Base-by-base conservation (phyloP, 30 jellyfish, hydroid and myxozoan species). In the Aurelia sp. region DNA sequence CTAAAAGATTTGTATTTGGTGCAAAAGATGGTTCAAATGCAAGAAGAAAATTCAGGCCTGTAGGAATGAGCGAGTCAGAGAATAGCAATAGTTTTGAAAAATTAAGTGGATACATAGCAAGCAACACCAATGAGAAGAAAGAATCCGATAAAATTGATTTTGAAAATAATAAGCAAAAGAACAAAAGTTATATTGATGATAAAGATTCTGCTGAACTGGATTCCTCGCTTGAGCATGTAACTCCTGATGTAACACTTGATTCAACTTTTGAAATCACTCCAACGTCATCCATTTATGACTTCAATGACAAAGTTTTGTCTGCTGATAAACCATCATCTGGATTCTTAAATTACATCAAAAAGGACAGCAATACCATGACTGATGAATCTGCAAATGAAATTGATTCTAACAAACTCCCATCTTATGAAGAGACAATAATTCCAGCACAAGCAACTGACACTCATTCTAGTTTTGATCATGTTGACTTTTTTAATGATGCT, bases 171-270 rank as follows among this genome's bases (percentile, higher is more conserved):
- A 11, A 18, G 0, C 27, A 59, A 59, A 59, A 13, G 1, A 59
- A 59, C 4, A 11, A 59, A 18, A 22, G 5, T 59, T 0, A n/a
- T 59, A 22, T 59, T 13, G 33, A 59, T 22, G 69, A 59, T 0
- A 13, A n/a, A 18, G 27, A 4, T 2, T 59, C 69, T 59, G 17
- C 58, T 15, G 86, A 69, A 7, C 19, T 78, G 8, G 92, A 82
- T 21, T 82, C 92, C n/a, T 68, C 92, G 3, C 80, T 82, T 52
- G 92, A 82, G 40, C 64, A 66, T 71, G 92, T 82, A 4, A 82
- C 92, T 9, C 85, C n/a, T 1, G 92, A 82, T 55, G 72, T 82
- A 68, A 85, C 58, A 7, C 47, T 80, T 20, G 90, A 80, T 50
- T 80, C 90, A 1, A 31, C 90, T 38, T 48, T 79, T 35, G 88